Conservation (phyloP, 2,797 vertebrate species). For the Takifugu ocellatus region DNA sequence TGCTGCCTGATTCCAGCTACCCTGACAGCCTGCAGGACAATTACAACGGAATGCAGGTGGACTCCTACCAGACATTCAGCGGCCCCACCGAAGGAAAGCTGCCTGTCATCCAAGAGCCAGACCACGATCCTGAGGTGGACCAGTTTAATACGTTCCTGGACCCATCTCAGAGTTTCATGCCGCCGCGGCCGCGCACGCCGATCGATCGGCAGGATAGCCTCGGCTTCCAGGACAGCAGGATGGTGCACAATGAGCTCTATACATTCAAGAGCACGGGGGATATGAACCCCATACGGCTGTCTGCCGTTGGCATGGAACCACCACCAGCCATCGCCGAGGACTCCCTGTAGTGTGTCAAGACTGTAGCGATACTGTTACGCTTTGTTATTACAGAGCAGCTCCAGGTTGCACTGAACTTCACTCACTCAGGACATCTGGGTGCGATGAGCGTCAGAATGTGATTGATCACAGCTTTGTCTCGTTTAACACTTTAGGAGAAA, state of each 20-base stretch:
- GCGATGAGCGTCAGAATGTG: neutral
- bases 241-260: conserved; percentile 82
- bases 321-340: conserved; percentile 40
- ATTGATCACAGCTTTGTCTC: no score
- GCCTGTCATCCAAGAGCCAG: conserved; percentile 50
- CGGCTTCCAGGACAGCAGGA: conserved; percentile 72
- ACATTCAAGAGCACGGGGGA: conserved; percentile 77
- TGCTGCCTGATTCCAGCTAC: conserved; percentile 69
- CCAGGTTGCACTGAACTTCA: conserved; percentile 5
- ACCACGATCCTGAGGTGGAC: conserved; percentile 68
- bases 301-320: conserved; percentile 36
- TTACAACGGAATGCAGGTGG: conserved; percentile 69
- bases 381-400: neutral
- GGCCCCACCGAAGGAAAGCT: conserved; percentile 69
- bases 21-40: conserved; percentile 34
- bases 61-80: conserved; percentile 83
- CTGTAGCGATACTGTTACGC: conserved; percentile 17
- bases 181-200: conserved; percentile 78
- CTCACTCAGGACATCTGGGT: conserved; percentile 30
- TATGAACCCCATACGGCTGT: conserved; percentile 64
- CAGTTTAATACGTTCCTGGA: conserved; percentile 80
- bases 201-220: conserved; percentile 70
- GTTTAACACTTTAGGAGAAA: conserved; percentile 11
- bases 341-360: conserved; percentile 32
- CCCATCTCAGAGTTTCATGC: conserved; percentile 66